These are phyloP conservation scores for Scelioninae gen. 2 DNA, from an alignment of 2,888 invertebrate genomes.

Conservation along the genomic window DNA sequence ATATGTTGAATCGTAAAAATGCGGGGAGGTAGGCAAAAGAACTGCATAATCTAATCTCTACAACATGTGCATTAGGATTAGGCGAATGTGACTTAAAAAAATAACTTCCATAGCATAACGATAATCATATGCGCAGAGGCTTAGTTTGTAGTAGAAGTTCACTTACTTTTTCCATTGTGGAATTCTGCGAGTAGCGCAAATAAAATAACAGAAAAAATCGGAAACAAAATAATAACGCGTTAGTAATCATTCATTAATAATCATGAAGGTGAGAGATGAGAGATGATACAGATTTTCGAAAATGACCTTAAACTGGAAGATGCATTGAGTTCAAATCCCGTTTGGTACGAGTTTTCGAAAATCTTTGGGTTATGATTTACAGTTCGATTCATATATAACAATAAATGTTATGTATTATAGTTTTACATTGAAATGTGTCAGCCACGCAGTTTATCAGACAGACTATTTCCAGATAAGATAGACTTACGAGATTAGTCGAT, in stretches of 20 bases:
- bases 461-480: slow-evolving; percentile 1
- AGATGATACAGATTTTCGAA: slow-evolving; percentile 67
- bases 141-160: slow-evolving; percentile 70
- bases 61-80: slow-evolving; percentile 64
- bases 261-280: slow-evolving; percentile 66
- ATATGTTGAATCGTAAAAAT: slow-evolving; percentile 21
- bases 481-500: not conserved
- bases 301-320: slow-evolving; percentile 37
- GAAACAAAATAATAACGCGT: slow-evolving; percentile 75
- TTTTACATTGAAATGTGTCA: slow-evolving; percentile 68
- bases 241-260: slow-evolving; percentile 68
- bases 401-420: slow-evolving; percentile 75
- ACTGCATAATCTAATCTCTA: slow-evolving; percentile 61
- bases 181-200: slow-evolving; percentile 83
- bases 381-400: too few relatives aligned
- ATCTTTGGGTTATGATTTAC: slow-evolving; percentile 61
- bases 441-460: slow-evolving; percentile 64
- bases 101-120: slow-evolving; percentile 61
- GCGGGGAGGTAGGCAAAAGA: slow-evolving; percentile 26
- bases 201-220: slow-evolving; percentile 75
- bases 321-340: too few relatives aligned
- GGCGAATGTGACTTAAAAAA: slow-evolving; percentile 61
- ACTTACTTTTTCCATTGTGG: slow-evolving; percentile 98
- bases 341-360: slow-evolving; percentile 60
- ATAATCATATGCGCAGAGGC: slow-evolving; percentile 67